Conservation (phyloP, 1,140 invertebrate species). For the Atopsyche davidsoni region DNA sequence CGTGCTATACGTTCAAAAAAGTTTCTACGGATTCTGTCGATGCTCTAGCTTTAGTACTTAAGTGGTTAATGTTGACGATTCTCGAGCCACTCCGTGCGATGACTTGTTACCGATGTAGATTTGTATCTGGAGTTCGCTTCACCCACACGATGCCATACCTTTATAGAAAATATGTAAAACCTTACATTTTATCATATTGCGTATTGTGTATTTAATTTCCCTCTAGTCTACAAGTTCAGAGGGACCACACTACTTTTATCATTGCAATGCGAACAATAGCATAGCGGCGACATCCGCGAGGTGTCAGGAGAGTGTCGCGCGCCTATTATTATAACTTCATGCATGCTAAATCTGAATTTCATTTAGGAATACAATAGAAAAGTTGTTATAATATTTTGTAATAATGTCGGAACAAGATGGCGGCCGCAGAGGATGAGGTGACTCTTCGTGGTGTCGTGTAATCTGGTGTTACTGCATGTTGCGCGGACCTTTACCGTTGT, state of each 20-base stretch:
- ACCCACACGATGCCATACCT: conserved; percentile 19
- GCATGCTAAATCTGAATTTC: conserved; percentile 7
- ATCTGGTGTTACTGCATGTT: conserved; percentile 14
- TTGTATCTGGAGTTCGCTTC: conserved; percentile 3
- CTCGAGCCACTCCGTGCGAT: neutral
- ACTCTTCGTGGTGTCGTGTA: conserved; percentile 6
- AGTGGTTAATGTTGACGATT: neutral
- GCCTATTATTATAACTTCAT: conserved; percentile 2
- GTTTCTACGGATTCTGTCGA: neutral
- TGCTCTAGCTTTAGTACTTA: neutral
- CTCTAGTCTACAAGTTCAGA: neutral
- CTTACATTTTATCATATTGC: conserved; percentile 7
- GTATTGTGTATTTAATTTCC: neutral
- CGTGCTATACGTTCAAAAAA: conserved; percentile 3
- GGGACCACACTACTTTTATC: neutral
- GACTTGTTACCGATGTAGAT: neutral
- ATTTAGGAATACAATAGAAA: conserved; percentile 8
- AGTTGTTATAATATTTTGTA: conserved; percentile 2
- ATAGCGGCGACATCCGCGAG: neutral
- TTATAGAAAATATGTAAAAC: conserved; percentile 6
- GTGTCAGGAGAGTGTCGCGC: conserved; percentile 1
- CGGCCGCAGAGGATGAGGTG: neutral
- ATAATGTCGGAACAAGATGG: neutral
- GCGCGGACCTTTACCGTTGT: conserved; percentile 16
- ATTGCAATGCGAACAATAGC: neutral